A percentile compares a stretch with the other conserved stretches of the same genome.
These are phyloP conservation scores for Scaptomyza montana DNA, from an alignment of 1,140 invertebrate genomes.

Conservation along the genomic window DNA sequence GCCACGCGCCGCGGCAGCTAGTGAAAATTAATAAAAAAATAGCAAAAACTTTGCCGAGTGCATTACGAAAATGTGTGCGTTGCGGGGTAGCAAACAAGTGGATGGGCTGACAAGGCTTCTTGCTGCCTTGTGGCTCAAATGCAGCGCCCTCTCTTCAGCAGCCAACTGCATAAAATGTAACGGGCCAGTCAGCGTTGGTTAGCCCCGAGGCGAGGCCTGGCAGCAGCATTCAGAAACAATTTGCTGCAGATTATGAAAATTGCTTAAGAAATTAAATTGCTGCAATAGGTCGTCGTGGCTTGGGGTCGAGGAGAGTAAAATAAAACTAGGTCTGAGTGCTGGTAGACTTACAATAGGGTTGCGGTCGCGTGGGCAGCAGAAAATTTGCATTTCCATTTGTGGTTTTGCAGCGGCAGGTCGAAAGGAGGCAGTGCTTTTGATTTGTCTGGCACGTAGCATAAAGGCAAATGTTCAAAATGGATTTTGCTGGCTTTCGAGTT, in stretches of 20 bases:
- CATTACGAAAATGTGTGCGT: constrained; percentile 57
- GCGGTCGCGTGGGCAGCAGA: constrained; percentile 62
- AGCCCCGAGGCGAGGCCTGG: constrained; percentile 27
- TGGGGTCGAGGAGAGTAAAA: constrained; percentile 4
- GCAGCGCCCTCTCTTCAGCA: constrained; percentile 38
- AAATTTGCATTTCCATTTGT: constrained; percentile 81
- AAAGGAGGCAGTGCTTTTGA: constrained; percentile 53
- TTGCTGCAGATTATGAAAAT: constrained; percentile 83
- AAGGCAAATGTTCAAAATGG: constrained; percentile 66
- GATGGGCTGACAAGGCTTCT: constrained; percentile 15
- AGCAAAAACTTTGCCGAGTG: constrained; percentile 68
- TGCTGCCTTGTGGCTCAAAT: constrained; percentile 56
- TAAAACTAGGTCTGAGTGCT: background rate
- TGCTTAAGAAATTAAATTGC: constrained; percentile 83
- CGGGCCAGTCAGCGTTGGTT: constrained; percentile 46
- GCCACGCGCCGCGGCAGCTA: constrained; percentile 33
- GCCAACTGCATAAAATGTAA: constrained; percentile 78
- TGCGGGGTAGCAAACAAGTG: constrained; percentile 1
- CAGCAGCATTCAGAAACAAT: constrained; percentile 83
- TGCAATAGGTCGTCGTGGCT: constrained; percentile 57
- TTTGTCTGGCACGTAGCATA: constrained; percentile 56
- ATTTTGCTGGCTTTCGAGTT: constrained; percentile 69
- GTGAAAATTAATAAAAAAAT: constrained; percentile 78
- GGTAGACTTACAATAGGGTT: constrained; percentile 46
- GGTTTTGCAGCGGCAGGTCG: constrained; percentile 41